phyloP scores from a whole-genome alignment of 2,888 invertebrate species.

The Trachelus tabidus region DNA sequence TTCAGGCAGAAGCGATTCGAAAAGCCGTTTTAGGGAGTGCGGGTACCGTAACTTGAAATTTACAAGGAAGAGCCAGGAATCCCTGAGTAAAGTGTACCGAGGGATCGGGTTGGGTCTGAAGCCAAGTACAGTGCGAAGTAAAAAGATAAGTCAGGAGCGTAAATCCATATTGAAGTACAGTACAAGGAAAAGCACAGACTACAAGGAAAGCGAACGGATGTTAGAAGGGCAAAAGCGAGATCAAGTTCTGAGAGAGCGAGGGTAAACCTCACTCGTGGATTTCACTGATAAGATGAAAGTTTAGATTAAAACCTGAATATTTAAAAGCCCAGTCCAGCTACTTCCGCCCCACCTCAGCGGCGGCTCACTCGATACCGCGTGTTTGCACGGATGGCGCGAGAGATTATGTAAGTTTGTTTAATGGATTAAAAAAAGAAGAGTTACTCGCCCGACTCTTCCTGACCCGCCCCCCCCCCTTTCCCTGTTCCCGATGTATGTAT shows the following conservation, averaged over 20 bases:
- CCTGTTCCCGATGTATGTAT: too few species aligned
- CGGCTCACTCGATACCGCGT: background rate
- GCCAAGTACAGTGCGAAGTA: too few species aligned
- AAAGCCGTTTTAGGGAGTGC: too few species aligned
- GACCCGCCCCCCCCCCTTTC: background rate
- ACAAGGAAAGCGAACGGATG: too few species aligned
- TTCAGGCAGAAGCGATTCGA: too few species aligned
- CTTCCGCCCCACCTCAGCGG: too few species aligned
- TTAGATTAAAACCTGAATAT: conserved; percentile 56
- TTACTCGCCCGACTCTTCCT: conserved; percentile 3
- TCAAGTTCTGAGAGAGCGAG: background rate
- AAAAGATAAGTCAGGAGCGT: background rate
- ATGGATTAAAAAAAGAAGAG: conserved; percentile 35
- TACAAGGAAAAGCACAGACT: too few species aligned
- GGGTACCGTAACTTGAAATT: too few species aligned
- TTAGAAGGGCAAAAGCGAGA: background rate
- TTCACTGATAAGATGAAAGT: conserved; percentile 50
- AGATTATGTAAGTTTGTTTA: conserved; percentile 43
- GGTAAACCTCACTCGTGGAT: conserved; percentile 33
- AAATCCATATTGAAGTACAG: too few species aligned
- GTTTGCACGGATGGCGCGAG: conserved; percentile 17
- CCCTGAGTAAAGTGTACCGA: too few species aligned
- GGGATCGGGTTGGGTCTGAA: too few species aligned
- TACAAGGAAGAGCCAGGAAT: too few species aligned
- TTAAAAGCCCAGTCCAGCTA: conserved; percentile 30